These are phyloP conservation scores for Diadophis punctatus DNA, from an alignment of 2,113 vertebrate genomes.

Conservation along the genomic window DNA sequence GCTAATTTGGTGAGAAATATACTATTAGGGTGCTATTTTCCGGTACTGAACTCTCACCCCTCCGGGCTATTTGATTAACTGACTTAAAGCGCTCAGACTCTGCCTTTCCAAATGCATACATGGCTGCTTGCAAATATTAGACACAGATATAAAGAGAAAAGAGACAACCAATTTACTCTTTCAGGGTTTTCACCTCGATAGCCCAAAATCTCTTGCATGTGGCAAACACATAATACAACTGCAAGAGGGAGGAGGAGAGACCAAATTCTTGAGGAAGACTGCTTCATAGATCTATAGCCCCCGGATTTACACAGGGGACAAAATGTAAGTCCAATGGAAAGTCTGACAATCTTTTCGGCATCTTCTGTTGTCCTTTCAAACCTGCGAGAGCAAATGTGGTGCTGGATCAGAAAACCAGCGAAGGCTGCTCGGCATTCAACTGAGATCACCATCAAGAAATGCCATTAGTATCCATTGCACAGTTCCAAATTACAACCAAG, in stretches of 20 bases:
- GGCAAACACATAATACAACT: background rate
- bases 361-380: background rate
- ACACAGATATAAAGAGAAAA: background rate
- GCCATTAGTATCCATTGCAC: slow-evolving; percentile 15
- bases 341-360: background rate
- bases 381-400: background rate
- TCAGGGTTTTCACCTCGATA: background rate
- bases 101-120: background rate
- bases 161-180: background rate
- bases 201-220: background rate
- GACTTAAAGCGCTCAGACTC: background rate
- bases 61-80: background rate
- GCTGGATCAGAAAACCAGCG: background rate
- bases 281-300: background rate
- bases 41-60: background rate
- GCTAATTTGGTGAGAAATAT: background rate
- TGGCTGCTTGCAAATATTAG: background rate
- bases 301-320: background rate
- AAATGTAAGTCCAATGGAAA: background rate
- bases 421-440: slow-evolving; percentile 8
- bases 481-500: background rate
- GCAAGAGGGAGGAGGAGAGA: background rate
- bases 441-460: background rate
- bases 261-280: background rate
- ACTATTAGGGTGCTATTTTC: too few relatives aligned